These are phyloP conservation scores for Trochalopteron elliotii DNA, from an alignment of 2,113 vertebrate genomes.

Conservation along the genomic window DNA sequence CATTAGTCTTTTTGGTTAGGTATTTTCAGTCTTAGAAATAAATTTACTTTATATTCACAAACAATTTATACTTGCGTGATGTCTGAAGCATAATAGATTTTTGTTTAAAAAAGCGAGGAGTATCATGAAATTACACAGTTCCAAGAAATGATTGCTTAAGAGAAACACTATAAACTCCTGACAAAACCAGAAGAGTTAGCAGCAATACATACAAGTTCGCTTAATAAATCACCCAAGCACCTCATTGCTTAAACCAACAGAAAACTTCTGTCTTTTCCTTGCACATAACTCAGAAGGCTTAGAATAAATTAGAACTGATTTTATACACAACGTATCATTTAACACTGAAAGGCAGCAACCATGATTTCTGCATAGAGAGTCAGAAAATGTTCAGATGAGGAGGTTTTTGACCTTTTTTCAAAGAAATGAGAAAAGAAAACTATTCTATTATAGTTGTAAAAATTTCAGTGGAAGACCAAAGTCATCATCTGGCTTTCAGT, in stretches of 20 bases:
- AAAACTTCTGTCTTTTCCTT: conserved; percentile 26
- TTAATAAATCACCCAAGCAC: conserved; percentile 50
- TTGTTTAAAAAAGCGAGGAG: conserved; percentile 8
- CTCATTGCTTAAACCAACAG: conserved; percentile 34
- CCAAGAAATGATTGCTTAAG: conserved; percentile 18
- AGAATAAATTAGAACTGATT: conserved; percentile 2
- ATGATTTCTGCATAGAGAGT: not conserved
- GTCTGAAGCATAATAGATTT: not conserved
- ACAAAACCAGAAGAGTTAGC: conserved; percentile 18
- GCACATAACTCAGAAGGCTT: conserved; percentile 4
- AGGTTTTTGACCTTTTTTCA: not conserved
- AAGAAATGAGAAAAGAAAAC: not conserved
- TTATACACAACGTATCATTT: not conserved
- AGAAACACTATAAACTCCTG: conserved; percentile 10
- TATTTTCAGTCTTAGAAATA: not conserved
- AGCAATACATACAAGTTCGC: not conserved
- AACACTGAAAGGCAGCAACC: not conserved
- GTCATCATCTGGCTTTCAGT: not conserved
- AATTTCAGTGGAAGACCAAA: not conserved
- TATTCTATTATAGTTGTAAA: not conserved
- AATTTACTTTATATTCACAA: conserved; percentile 15
- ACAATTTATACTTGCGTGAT: not conserved
- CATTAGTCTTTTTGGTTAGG: not conserved
- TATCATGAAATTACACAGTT: conserved; percentile 3
- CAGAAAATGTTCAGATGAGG: not conserved